A percentile compares a stretch with the other conserved stretches of the same genome.
Evolutionary conservation across 2,888 invertebrate species (phyloP).

Genomic region (Agrochola litura): DNA sequence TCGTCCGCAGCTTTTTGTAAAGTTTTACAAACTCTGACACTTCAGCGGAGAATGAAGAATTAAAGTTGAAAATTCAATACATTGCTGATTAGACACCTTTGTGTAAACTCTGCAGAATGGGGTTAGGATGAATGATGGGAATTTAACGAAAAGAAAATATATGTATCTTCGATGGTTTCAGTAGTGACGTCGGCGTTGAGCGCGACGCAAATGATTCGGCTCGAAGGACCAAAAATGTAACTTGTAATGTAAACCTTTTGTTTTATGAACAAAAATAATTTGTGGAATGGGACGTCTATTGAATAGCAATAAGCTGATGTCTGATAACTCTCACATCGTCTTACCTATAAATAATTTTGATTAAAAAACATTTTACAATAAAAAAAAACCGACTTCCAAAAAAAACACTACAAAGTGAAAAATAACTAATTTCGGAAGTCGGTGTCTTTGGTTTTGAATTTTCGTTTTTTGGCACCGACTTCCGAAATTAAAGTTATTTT

Average conservation of each 20-base stretch:
- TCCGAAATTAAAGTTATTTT: too few species aligned
- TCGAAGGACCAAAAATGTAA: background rate
- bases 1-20: conserved; percentile 35
- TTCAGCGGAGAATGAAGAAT: conserved; percentile 20
- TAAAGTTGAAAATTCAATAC: conserved; percentile 56
- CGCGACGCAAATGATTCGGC: background rate
- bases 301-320: too few species aligned
- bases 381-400: too few species aligned
- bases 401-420: too few species aligned
- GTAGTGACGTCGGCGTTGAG: background rate
- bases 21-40: conserved; percentile 42
- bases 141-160: background rate
- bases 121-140: conserved; percentile 8
- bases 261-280: background rate
- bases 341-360: too few species aligned
- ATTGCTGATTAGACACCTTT: conserved; percentile 51
- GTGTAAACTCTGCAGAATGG: conserved; percentile 20
- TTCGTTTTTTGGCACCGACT: too few species aligned
- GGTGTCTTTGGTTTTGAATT: too few species aligned
- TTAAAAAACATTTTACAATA: too few species aligned
- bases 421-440: too few species aligned
- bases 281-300: background rate
- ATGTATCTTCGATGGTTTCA: background rate
- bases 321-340: too few species aligned
- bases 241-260: background rate